Evolutionary conservation across 2,797 vertebrate genomes (phyloP), one percentile per base, ranked within the genome.

Genomic region (Dendrocincla tyrannina): DNA sequence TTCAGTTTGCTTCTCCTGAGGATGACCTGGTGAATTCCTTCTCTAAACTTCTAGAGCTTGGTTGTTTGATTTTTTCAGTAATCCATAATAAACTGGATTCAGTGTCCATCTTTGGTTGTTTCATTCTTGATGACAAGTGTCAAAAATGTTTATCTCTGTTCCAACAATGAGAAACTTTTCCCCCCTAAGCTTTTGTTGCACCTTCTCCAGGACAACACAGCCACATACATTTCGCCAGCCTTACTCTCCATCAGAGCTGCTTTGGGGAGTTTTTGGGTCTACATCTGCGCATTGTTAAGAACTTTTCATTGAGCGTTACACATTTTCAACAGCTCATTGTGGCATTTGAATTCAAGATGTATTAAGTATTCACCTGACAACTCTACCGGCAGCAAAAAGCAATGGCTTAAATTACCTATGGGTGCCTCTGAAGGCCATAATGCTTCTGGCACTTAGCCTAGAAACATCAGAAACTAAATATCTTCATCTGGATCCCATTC

Each of bases 361-460:
- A 39, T 50, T 83, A 87, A 86, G 32, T 66, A 81, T 72, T 69
- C 73, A 95, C 52, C 76, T 78, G 76, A 88, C 66, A 95, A 78
- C 41, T 72, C 37, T 85, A 68, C 52, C 73, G 79, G 83, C 91
- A 86, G 58, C 27, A 90, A 91, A 88, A 91, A 24, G n/a, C 10
- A 0, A 78, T 10, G 39, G n/a, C 6, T 94, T 81, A 64, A 78
- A 84, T 86, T 88, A 86, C 80, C 37, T 75, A 7, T 0, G 4
- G 58, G 33, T 58, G 77, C 33, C 46, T 81, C 50, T 50, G 66
- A 91, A 89, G 94, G 81, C 27, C 63, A 49, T 32, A 82, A 79
- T 37, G 44, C 81, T 84, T 75, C 62, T 90, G 94, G 80, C 70
- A 73, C 41, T 86, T 86, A 25, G 83, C 94, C 90, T 78, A 79